Base-by-base conservation (phyloP, 2,888 invertebrate species). In the Drosophila kuntzei region DNA sequence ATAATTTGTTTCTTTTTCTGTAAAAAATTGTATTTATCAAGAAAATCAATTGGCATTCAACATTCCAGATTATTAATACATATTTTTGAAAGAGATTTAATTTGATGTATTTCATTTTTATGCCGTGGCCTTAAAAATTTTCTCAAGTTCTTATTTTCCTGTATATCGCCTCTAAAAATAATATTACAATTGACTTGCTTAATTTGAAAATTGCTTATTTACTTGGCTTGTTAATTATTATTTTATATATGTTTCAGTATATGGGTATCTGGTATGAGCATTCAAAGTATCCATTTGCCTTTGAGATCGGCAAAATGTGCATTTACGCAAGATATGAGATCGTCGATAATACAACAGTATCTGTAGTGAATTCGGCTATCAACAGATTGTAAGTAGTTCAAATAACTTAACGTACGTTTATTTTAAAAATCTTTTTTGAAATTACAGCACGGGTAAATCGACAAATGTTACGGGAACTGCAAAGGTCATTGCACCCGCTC, bases 211-310 rank as follows among this genome's bases (percentile, higher is more conserved):
- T 39, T 37, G 12, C 16, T 9, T n/a, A n/a, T n/a, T 20, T 8
- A 11, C 5, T 50, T n/a, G 6, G 6, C 5, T 22, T 16, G 8
- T 5, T 29, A 32, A 41, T 12, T 37, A 37, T 11, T n/a, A 7
- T 44, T 54, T 55, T n/a, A 22, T 9, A 6, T 50, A 27, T 36
- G 41, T 66, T 81, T 49, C 65, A 96, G 96, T 96, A 95, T 85
- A 89, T 95, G 88, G 96, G 97, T 39, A 94, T 94, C 83, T 97
- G 96, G 96, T 96, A 95, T 88, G 96, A 97, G 91, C 94, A 94
- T 16, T 95, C 95, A 80, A 94, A 95, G 82, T 97, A 96, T 91
- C 96, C 96, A 84, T 95, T 95, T 43, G 85, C 95, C n/a, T 95
- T 96, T 90, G 95, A 96, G 91, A 91, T 95, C 8, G 95, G 95